Evolutionary conservation across 1,140 invertebrate genomes (phyloP).

Genomic region (Xylocopa sonorina): DNA sequence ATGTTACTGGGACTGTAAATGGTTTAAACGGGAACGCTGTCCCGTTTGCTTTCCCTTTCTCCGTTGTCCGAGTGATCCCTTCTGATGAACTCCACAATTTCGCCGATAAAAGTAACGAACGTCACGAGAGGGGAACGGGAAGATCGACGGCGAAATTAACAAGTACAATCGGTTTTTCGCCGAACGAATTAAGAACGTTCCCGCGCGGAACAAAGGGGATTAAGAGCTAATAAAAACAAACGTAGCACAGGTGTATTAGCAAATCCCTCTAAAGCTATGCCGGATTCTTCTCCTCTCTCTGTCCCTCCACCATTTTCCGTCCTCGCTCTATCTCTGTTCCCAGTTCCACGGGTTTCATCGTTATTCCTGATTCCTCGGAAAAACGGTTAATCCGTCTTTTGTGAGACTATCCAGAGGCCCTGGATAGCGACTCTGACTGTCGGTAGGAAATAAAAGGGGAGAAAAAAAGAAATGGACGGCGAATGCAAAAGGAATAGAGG

Average conservation of each 20-base stretch:
- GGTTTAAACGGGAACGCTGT: background rate
- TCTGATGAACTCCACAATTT: conserved; percentile 46
- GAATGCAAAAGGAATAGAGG: background rate
- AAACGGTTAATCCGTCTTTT: conserved; percentile 64
- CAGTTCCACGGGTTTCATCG: conserved; percentile 3
- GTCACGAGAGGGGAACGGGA: background rate
- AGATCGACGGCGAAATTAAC: conserved; percentile 26
- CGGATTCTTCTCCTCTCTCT: conserved; percentile 42
- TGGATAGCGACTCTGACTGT: conserved; percentile 28
- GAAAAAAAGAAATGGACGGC: background rate
- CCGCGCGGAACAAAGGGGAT: conserved; percentile 39
- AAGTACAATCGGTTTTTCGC: conserved; percentile 1
- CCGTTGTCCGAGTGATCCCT: background rate
- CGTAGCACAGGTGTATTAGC: conserved; percentile 53
- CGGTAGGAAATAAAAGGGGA: conserved; percentile 4
- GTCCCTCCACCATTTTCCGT: background rate
- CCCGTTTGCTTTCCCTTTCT: too few species aligned
- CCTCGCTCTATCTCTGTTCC: background rate
- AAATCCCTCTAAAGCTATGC: conserved; percentile 62
- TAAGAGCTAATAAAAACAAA: conserved; percentile 65
- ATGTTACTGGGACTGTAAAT: background rate
- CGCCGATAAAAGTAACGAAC: background rate
- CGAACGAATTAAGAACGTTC: conserved; percentile 39
- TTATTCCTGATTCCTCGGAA: conserved; percentile 43
- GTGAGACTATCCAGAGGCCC: conserved; percentile 30